Percentiles rank a stretch among this genome's conserved stretches.
These are phyloP conservation scores for Rhodeus uyekii DNA, from an alignment of 2,797 vertebrate species.

Conservation along the genomic window DNA sequence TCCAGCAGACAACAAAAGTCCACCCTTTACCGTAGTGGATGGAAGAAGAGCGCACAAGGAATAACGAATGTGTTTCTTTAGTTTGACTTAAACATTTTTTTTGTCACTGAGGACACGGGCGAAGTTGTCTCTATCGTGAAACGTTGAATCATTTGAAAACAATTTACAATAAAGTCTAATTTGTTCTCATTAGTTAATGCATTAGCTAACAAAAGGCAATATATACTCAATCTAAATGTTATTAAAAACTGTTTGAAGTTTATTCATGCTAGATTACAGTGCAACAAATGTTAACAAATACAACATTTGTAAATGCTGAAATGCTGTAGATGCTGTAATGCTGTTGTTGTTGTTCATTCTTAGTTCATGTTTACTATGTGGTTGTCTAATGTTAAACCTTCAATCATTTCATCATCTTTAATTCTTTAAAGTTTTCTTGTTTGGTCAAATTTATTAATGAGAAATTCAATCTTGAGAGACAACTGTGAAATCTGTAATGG, in stretches of 20 bases:
- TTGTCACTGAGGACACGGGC: no score
- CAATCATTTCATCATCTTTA: no score
- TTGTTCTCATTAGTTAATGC: neutral
- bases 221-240: neutral
- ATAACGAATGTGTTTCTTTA: neutral
- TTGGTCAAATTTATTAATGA: neutral
- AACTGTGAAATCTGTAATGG: neutral
- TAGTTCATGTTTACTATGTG: no score
- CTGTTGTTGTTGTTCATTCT: no score
- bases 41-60: neutral
- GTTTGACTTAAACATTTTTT: no score
- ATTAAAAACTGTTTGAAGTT: neutral
- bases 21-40: constrained; percentile 56
- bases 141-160: neutral
- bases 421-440: neutral
- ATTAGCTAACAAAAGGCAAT: neutral
- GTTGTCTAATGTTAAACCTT: no score
- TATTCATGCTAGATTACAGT: neutral
- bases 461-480: neutral
- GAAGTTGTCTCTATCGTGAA: neutral
- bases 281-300: neutral
- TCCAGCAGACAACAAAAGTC: constrained; percentile 53
- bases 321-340: no score
- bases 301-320: neutral
- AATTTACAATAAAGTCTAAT: neutral